Evolutionary conservation across 2,888 invertebrate species (phyloP).

Genomic region (Pandemis corylana): DNA sequence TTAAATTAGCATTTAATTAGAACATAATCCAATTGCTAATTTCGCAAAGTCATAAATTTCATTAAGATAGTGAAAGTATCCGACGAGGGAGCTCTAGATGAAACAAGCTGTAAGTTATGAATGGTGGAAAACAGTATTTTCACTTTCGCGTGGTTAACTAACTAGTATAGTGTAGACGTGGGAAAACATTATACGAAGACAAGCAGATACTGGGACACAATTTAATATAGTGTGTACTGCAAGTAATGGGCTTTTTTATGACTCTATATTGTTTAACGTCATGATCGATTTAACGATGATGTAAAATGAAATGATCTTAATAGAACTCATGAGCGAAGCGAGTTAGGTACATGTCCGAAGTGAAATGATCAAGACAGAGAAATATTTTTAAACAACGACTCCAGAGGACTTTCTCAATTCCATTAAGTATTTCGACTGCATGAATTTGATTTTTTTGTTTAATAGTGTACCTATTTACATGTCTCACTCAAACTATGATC

Average conservation of each 20-base stretch:
- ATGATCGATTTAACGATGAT: not conserved
- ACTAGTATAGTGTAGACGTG: conserved; percentile 50
- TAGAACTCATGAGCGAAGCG: not conserved
- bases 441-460: no score
- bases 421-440: no score
- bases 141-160: conserved; percentile 50
- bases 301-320: not conserved
- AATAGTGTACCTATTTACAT: no score
- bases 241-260: conserved; percentile 2
- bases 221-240: not conserved
- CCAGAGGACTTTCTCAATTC: no score
- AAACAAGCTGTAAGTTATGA: conserved; percentile 39
- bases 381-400: not conserved
- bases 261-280: not conserved
- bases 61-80: conserved; percentile 38
- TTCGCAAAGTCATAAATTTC: conserved; percentile 22
- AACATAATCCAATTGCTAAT: conserved; percentile 7
- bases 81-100: conserved; percentile 34
- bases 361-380: not conserved
- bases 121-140: conserved; percentile 49
- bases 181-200: conserved; percentile 42
- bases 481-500: no score
- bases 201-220: conserved; percentile 1
- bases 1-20: conserved; percentile 2
- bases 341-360: not conserved